Percentiles rank a stretch among this genome's conserved stretches.
phyloP scores from a whole-genome alignment of 1,140 invertebrate genomes.

The Dendroctonus valens region DNA sequence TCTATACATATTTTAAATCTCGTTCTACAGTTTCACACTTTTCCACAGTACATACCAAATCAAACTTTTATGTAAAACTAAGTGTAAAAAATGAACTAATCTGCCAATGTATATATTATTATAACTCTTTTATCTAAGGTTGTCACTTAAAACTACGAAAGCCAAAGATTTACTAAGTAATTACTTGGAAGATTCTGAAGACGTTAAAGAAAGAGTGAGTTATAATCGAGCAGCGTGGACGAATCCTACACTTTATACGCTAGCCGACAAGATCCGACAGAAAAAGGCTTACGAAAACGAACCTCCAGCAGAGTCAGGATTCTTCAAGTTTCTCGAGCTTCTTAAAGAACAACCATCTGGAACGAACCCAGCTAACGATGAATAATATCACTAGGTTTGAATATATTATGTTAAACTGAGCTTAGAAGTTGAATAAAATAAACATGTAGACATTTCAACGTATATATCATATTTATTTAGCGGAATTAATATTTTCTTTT shows the following conservation, averaged over 20 bases:
- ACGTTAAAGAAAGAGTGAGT: slow-evolving; percentile 11
- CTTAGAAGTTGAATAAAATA: too few species aligned
- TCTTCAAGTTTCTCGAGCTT: slow-evolving; percentile 34
- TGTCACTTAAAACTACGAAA: slow-evolving; percentile 33
- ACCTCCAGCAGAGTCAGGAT: slow-evolving; percentile 35
- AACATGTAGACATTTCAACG: too few species aligned
- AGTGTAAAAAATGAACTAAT: too few species aligned
- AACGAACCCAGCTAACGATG: not conserved
- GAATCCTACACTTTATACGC: slow-evolving; percentile 5
- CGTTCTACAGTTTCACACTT: too few species aligned
- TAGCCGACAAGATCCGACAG: slow-evolving; percentile 33
- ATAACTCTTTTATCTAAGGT: slow-evolving; percentile 26
- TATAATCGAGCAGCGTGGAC: not conserved
- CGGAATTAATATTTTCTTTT: too few species aligned
- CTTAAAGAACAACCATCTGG: not conserved
- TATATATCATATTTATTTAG: too few species aligned
- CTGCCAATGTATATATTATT: too few species aligned
- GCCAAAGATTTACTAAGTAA: slow-evolving; percentile 19
- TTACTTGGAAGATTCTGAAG: slow-evolving; percentile 24
- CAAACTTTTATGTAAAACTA: too few species aligned
- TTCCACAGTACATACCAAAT: too few species aligned
- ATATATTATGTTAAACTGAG: not conserved
- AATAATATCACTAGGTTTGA: slow-evolving; percentile 33
- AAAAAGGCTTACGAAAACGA: slow-evolving; percentile 35
- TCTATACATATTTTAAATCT: too few species aligned